Conservation (phyloP, 2,797 vertebrate species). For the Anas bernieri region DNA sequence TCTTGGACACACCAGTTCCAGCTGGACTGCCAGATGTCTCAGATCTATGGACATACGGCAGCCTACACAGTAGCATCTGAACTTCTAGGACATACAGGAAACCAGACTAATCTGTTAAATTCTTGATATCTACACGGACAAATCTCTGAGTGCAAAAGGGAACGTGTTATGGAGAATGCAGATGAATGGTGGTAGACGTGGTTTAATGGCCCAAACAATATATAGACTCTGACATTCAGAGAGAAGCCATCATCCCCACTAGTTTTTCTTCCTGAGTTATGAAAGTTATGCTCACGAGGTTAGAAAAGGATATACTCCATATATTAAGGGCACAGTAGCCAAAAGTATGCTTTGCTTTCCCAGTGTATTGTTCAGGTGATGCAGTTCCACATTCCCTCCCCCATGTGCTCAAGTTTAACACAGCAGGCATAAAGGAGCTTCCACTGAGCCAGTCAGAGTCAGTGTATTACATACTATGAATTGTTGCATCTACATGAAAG, state of each 20-base stretch:
- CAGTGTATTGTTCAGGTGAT: not conserved
- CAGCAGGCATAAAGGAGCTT: not conserved
- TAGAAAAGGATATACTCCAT: not conserved
- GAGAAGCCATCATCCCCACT: not conserved
- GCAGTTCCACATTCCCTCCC: not conserved
- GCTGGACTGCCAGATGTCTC: slow-evolving; percentile 56
- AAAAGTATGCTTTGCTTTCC: not conserved
- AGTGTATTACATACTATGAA: not conserved
- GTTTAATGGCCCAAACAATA: not conserved
- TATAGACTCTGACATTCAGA: not conserved
- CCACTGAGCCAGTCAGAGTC: not conserved
- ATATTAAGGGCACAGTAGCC: not conserved
- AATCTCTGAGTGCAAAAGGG: not conserved
- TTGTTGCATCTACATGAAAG: not conserved
- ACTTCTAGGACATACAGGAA: slow-evolving; percentile 34
- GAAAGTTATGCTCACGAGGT: not conserved
- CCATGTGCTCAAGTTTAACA: not conserved
- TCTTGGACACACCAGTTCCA: slow-evolving; percentile 29
- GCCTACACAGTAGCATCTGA: not conserved
- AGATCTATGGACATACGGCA: slow-evolving; percentile 48
- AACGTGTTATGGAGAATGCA: not conserved
- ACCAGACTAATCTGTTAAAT: slow-evolving; percentile 34
- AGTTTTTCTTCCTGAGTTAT: not conserved
- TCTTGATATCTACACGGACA: not conserved
- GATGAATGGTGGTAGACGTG: not conserved